These are phyloP conservation scores for Phenganax marumi DNA, from an alignment of 92 coral and sea anemone genomes.

Conservation along the genomic window DNA sequence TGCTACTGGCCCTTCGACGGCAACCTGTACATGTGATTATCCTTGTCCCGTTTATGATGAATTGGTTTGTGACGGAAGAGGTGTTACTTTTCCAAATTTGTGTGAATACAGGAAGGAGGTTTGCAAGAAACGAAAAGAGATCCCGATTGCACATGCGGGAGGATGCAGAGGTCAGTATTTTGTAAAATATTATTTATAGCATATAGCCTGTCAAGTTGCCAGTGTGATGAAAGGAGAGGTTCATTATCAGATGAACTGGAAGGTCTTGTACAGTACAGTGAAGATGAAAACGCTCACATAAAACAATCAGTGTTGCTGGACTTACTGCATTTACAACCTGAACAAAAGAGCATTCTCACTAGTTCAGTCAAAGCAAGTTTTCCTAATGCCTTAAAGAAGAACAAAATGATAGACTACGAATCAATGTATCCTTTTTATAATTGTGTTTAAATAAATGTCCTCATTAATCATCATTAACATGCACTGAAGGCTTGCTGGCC, in stretches of 20 bases:
- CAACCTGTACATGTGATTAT: too few species aligned
- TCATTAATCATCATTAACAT: too few species aligned
- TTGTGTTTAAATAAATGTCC: too few species aligned
- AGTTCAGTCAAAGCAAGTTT: not conserved
- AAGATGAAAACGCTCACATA: not conserved
- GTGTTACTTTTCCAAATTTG: too few species aligned
- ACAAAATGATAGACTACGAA: not conserved
- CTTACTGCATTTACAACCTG: not conserved
- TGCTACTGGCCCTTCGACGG: too few species aligned
- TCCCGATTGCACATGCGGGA: too few species aligned
- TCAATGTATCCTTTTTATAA: not conserved
- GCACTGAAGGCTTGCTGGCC: not conserved
- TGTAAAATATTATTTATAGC: not conserved
- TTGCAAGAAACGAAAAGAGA: too few species aligned
- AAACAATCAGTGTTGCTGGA: too few species aligned
- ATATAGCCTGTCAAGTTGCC: not conserved
- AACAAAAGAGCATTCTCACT: not conserved
- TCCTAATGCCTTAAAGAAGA: not conserved
- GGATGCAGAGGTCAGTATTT: not conserved
- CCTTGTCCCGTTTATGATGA: too few species aligned
- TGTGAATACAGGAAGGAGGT: too few species aligned
- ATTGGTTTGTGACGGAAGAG: too few species aligned
- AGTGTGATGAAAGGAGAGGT: not conserved
- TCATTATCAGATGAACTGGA: not conserved
- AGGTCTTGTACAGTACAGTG: not conserved